Conservation (phyloP, 2,113 vertebrate species). For the Tringa solitaria region DNA sequence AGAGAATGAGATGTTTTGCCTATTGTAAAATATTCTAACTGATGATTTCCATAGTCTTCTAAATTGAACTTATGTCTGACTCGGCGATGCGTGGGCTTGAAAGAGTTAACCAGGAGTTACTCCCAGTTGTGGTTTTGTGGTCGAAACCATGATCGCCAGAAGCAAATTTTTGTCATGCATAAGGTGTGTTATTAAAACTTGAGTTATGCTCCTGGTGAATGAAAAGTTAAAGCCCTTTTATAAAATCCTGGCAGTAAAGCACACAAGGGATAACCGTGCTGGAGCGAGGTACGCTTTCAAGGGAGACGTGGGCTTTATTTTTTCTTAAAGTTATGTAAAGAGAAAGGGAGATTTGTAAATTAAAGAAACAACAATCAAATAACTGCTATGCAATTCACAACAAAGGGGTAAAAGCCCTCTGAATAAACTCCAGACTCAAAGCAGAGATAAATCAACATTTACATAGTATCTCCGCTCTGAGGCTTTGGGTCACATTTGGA, state of each 20-base stretch:
- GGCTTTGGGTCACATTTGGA: not conserved
- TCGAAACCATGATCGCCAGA: slow-evolving; percentile 85
- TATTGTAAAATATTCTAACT: not conserved
- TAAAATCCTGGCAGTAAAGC: slow-evolving; percentile 68
- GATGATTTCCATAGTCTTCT: slow-evolving; percentile 33
- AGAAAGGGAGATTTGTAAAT: slow-evolving; percentile 57
- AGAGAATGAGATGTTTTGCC: slow-evolving; percentile 13
- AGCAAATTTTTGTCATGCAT: slow-evolving; percentile 85
- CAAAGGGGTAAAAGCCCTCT: slow-evolving; percentile 17
- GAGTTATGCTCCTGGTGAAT: slow-evolving; percentile 78
- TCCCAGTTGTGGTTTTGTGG: slow-evolving; percentile 83
- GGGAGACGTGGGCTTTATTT: not conserved
- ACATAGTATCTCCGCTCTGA: slow-evolving; percentile 9
- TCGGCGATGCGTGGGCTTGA: slow-evolving; percentile 54
- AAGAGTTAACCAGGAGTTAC: slow-evolving; percentile 80
- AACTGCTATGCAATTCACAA: not conserved
- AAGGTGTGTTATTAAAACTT: slow-evolving; percentile 84
- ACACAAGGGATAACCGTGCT: slow-evolving; percentile 29
- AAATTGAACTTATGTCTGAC: not conserved
- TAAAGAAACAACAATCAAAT: slow-evolving; percentile 31
- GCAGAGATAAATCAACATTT: slow-evolving; percentile 34
- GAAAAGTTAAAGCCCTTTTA: slow-evolving; percentile 81
- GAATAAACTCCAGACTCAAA: slow-evolving; percentile 52
- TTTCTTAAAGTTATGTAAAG: slow-evolving; percentile 12
- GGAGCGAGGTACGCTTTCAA: slow-evolving; percentile 13